Evolutionary conservation across 2,113 vertebrate genomes (phyloP), one percentile per base, ranked within the genome.

Genomic region (Triplophysa tibetana): DNA sequence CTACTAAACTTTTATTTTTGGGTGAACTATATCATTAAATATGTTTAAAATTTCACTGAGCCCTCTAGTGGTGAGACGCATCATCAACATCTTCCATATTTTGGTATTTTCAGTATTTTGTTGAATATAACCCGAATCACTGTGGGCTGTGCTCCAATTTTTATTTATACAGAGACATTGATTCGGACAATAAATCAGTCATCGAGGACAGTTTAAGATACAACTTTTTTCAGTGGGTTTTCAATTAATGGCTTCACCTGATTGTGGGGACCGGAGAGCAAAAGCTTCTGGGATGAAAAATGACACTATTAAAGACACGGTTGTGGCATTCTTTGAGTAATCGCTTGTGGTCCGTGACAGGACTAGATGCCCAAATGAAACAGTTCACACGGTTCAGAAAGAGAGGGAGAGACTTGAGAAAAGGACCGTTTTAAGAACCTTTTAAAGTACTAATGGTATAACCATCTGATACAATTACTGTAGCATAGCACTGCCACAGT

Each of bases 231-330:
- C 69, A 75, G 9, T 65, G 43, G 64, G 17, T 19, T 66, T 78
- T 81, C 70, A 78, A 63, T 81, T 66, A 84, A 84, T 61, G 70
- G 58, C 50, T 41, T 67, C 10, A 29, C 24, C 50, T 84, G 76
- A 84, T 74, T 65, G 79, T 70, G 50, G 63, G 70, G 78, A 80
- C 70, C 70, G 61, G 69, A 64, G 70, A 73, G 56, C 50, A 61
- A 26, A 54, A 29, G 23, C 65, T 73, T 70, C n/a, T 41, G 52
- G 70, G 70, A 87, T 82, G 80, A 83, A 79, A 81, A 87, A 86
- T 81, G 54, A 81, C 74, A 72, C 75, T 75, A 85, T 86, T 82
- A 86, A 78, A 80, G 56, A 70, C 77, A 81, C 33, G 66, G 70
- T 77, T 50, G 50, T 68, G 52, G 70, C 52, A 79, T 41, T 69